Conservation (phyloP, 2,113 vertebrate species). For the Microtus oregoni region DNA sequence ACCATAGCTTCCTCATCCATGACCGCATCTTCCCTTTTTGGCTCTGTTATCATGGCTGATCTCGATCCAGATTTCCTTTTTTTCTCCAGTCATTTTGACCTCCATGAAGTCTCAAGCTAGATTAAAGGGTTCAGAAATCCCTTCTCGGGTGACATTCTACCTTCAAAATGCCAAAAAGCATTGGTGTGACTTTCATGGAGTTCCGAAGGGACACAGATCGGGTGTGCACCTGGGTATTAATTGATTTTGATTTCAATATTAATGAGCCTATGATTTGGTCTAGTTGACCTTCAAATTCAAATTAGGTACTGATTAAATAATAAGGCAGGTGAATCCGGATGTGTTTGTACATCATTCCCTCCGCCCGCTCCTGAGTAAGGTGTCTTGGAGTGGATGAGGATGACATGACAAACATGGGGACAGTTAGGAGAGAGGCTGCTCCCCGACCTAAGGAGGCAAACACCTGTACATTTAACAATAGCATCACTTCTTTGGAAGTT, state of each 20-base stretch:
- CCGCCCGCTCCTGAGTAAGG: neutral
- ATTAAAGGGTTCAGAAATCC: constrained; percentile 15
- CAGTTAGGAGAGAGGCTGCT: neutral
- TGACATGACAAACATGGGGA: neutral
- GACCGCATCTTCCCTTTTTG: neutral
- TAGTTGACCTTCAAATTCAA: constrained; percentile 83
- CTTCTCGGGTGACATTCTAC: neutral
- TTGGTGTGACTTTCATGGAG: neutral
- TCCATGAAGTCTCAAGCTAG: neutral
- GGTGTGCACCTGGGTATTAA: constrained; percentile 79
- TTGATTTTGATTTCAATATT: constrained; percentile 82
- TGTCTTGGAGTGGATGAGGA: neutral
- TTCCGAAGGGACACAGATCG: constrained; percentile 34
- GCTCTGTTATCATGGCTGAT: neutral
- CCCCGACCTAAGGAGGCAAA: neutral
- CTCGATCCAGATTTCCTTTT: neutral
- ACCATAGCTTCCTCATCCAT: fast-evolving
- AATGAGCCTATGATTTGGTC: constrained; percentile 84
- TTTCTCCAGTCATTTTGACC: constrained; percentile 1
- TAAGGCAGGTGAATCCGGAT: constrained; percentile 74
- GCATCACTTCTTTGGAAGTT: neutral
- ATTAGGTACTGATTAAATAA: constrained; percentile 81
- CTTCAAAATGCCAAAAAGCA: constrained; percentile 45
- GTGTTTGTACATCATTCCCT: constrained; percentile 21
- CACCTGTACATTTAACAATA: neutral